Base-by-base conservation (phyloP, 1,140 invertebrate genomes). In the Heliconius hewitsoni region DNA sequence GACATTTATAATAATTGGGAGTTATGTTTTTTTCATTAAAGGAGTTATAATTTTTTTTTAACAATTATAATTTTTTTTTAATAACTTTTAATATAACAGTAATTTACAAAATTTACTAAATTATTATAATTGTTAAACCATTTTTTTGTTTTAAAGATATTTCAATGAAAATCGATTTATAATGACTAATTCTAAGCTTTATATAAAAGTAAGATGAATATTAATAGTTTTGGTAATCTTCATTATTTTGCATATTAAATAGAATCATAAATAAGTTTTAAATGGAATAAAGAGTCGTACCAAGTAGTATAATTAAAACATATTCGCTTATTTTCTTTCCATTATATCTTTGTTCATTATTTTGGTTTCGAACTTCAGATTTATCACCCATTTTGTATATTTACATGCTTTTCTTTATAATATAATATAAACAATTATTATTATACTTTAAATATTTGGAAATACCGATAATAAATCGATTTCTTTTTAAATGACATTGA, bases 311-410 rank as follows among this genome's bases (percentile, higher is more conserved):
- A 66, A 66, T 66, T 27, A 66, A 66, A 27, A 66, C 11, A 30
- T 66, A 30, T 66, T 66, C 60, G 13, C 60, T 66, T 66, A 66
- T 66, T 66, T 66, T 66, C 60, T 66, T 66, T 30, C 60, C 60
- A 30, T 13, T 66, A n/a, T 66, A 30, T 66, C 23, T 30, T 66
- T 66, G 60, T 66, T 66, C 60, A 66, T n/a, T 23, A 6, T 11
- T 66, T 66, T 66, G 23, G 23, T 30, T 66, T 30, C 27, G 60
- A 16, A 30, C 60, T 16, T 66, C 60, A 4, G 60, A 66, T 27
- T 66, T 66, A 30, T 66, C 60, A 27, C 23, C 60, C 60, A 66
- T 66, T 66, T 66, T 66, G 9, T 66, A 30, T 66, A 66, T 66
- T 66, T 66, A 66, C 60, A 66, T 66, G 9, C 9, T 66, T 66